Percentiles rank a stretch among this genome's conserved stretches.
These are phyloP conservation scores for Agonopterix subpropinquella DNA, from an alignment of 2,888 invertebrate species.

Conservation along the genomic window DNA sequence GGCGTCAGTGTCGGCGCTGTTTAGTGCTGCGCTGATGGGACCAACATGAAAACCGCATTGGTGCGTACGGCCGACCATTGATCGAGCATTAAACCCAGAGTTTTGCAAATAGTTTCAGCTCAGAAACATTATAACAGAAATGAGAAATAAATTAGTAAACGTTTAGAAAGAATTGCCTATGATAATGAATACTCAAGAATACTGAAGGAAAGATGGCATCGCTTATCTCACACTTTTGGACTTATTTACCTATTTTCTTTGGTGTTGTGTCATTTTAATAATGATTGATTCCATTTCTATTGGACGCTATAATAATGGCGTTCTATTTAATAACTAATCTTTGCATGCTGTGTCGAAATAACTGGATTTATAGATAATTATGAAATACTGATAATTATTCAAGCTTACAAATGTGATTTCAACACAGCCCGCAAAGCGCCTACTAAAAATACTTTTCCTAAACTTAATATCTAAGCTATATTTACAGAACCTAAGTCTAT, in stretches of 20 bases:
- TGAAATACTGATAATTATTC: constrained; percentile 6
- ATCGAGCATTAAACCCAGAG: no score
- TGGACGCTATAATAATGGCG: constrained; percentile 66
- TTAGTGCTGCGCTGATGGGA: no score
- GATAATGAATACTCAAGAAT: constrained; percentile 55
- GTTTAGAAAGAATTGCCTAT: constrained; percentile 26
- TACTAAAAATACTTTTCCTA: constrained; percentile 41
- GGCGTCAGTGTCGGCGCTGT: no score
- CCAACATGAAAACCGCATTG: no score
- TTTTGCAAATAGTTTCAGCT: no score
- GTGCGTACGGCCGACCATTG: no score
- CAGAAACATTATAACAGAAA: neutral
- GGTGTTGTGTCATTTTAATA: constrained; percentile 66
- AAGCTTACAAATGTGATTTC: neutral
- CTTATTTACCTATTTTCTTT: constrained; percentile 59
- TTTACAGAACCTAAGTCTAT: constrained; percentile 59
- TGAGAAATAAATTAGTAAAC: constrained; percentile 7
- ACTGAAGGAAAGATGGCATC: constrained; percentile 65
- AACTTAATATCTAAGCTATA: constrained; percentile 41
- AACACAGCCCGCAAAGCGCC: constrained; percentile 26
- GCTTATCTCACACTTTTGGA: constrained; percentile 49
- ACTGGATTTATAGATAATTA: no score
- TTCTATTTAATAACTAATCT: constrained; percentile 30
- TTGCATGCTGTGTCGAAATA: constrained; percentile 15
- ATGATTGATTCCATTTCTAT: constrained; percentile 52